Percentiles rank a stretch among this genome's conserved stretches.
Conservation (phyloP, 1,140 invertebrate species). For the Zaprionus nigranus region DNA sequence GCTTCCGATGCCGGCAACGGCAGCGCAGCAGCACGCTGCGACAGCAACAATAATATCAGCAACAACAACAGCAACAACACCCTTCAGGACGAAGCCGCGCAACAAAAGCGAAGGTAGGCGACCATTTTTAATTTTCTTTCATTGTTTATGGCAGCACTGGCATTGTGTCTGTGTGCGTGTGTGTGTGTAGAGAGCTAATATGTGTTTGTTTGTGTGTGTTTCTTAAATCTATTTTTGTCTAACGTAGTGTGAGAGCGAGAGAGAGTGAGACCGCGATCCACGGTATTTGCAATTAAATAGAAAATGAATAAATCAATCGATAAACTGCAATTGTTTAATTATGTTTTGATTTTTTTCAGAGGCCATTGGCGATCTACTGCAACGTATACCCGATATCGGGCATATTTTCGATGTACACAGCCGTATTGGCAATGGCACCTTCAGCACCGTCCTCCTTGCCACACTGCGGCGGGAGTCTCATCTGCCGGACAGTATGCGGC, state of each 20-base stretch:
- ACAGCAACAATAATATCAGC: constrained; percentile 20
- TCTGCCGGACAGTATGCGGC: constrained; percentile 85
- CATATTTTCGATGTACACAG: constrained; percentile 88
- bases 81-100: constrained; percentile 44
- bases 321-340: neutral
- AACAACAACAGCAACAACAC: neutral
- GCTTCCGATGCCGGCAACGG: neutral
- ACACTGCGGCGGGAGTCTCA: constrained; percentile 86
- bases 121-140: constrained; percentile 36
- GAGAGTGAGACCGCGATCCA: constrained; percentile 4
- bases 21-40: neutral
- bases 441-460: constrained; percentile 92
- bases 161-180: constrained; percentile 7
- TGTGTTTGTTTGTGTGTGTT: constrained; percentile 17
- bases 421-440: constrained; percentile 92
- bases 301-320: constrained; percentile 3
- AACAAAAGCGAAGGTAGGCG: constrained; percentile 59
- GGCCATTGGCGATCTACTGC: constrained; percentile 85
- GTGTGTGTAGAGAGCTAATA: neutral
- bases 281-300: constrained; percentile 16
- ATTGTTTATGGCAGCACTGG: constrained; percentile 20
- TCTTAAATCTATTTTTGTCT: constrained; percentile 50
- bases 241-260: neutral
- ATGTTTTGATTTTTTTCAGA: constrained; percentile 56
- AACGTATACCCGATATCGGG: constrained; percentile 87